Conservation (phyloP, 2,113 vertebrate species). For the Tympanuchus pallidicinctus region DNA sequence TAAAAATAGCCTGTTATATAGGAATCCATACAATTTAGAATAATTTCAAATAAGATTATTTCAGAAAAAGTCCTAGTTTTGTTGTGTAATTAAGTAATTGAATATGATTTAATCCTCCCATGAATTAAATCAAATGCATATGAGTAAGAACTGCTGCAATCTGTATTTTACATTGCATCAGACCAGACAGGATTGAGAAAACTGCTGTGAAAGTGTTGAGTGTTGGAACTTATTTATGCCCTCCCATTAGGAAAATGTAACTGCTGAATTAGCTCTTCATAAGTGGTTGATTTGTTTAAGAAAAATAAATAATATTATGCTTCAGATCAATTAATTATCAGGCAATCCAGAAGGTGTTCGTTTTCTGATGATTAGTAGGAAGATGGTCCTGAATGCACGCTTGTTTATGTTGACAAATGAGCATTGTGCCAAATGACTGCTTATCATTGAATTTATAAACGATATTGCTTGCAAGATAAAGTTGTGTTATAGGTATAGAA, state of each 20-base stretch:
- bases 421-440: not conserved
- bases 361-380: not conserved
- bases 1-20: not conserved
- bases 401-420: not conserved
- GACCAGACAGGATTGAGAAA: not conserved
- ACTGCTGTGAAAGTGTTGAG: not conserved
- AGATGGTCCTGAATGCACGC: not conserved
- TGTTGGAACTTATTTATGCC: not conserved
- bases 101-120: not conserved
- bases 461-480: not conserved
- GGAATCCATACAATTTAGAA: not conserved
- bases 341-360: accelerated
- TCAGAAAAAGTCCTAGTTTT: not conserved
- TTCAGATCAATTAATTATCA: not conserved
- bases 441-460: not conserved
- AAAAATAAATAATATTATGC: not conserved
- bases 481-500: not conserved
- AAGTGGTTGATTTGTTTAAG: not conserved
- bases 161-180: not conserved
- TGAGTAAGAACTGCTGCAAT: not conserved
- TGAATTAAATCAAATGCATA: not conserved
- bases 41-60: not conserved
- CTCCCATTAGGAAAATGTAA: not conserved
- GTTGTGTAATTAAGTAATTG: not conserved
- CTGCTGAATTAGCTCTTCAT: not conserved